Evolutionary conservation across 2,113 vertebrate genomes (phyloP).

Genomic region (Etheostoma spectabile): DNA sequence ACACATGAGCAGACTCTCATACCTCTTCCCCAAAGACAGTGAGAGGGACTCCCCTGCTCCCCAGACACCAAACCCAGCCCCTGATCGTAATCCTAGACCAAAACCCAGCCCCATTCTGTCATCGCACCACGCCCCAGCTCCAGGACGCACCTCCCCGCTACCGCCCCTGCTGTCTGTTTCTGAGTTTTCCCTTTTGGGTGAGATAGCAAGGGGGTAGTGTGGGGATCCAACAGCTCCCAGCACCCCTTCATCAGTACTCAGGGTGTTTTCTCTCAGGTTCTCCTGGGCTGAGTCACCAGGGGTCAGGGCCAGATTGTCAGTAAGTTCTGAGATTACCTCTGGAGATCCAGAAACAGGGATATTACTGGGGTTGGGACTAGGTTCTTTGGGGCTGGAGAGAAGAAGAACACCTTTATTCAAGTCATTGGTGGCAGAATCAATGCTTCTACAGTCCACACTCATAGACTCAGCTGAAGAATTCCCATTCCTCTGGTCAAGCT

Average conservation of each 20-base stretch:
- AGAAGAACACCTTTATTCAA: conserved; percentile 85
- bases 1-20: conserved; percentile 80
- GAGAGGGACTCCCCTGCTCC: conserved; percentile 74
- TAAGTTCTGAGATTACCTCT: conserved; percentile 77
- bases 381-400: conserved; percentile 82
- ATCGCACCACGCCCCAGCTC: conserved; percentile 67
- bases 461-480: conserved; percentile 61
- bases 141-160: conserved; percentile 56
- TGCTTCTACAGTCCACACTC: conserved; percentile 41
- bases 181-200: conserved; percentile 87
- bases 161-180: conserved; percentile 66
- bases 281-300: conserved; percentile 82
- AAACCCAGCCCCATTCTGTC: conserved; percentile 54
- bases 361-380: conserved; percentile 82
- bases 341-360: conserved; percentile 82
- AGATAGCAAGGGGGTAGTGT: conserved; percentile 83
- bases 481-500: conserved; percentile 79
- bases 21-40: conserved; percentile 74
- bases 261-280: conserved; percentile 83
- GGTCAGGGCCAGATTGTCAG: conserved; percentile 79
- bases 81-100: conserved; percentile 62
- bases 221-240: conserved; percentile 74
- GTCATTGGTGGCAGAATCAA: conserved; percentile 83
- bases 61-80: conserved; percentile 67
- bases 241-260: conserved; percentile 78